Evolutionary conservation across 2,888 invertebrate species (phyloP).

Genomic region (Patella pellucida): DNA sequence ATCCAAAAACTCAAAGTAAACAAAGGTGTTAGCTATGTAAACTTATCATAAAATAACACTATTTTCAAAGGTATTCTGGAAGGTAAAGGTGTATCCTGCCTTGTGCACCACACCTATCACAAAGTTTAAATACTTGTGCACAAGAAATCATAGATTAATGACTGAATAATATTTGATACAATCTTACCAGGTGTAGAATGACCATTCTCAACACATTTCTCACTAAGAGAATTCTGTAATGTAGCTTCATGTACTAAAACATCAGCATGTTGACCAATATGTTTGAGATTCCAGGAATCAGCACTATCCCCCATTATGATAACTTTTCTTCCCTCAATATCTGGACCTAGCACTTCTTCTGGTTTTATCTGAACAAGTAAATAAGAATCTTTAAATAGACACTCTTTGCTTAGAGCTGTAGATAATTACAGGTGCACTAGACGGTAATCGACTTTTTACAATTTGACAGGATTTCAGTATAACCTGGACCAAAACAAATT

Average conservation of each 20-base stretch:
- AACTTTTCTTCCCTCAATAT: constrained; percentile 66
- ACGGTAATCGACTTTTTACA: too few species aligned
- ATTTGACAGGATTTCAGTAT: too few species aligned
- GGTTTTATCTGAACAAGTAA: constrained; percentile 45
- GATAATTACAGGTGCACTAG: background rate
- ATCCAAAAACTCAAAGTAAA: too few species aligned
- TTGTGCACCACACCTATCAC: too few species aligned
- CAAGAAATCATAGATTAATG: too few species aligned
- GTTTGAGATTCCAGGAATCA: constrained; percentile 63
- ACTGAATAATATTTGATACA: too few species aligned
- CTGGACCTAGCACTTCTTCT: constrained; percentile 64
- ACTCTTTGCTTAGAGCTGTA: constrained; percentile 1
- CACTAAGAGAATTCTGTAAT: constrained; percentile 62
- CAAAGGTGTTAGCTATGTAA: too few species aligned
- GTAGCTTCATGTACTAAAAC: constrained; percentile 72
- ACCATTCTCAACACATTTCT: constrained; percentile 69
- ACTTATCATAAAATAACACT: too few species aligned
- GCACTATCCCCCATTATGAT: constrained; percentile 71
- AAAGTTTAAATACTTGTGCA: too few species aligned
- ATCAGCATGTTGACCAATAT: constrained; percentile 65
- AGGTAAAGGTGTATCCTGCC: too few species aligned
- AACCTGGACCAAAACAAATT: too few species aligned
- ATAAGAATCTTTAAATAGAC: background rate
- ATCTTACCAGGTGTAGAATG: constrained; percentile 71
- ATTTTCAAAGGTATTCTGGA: too few species aligned